These are phyloP conservation scores for Cancer borealis DNA, from an alignment of 2,888 invertebrate species.

Conservation along the genomic window DNA sequence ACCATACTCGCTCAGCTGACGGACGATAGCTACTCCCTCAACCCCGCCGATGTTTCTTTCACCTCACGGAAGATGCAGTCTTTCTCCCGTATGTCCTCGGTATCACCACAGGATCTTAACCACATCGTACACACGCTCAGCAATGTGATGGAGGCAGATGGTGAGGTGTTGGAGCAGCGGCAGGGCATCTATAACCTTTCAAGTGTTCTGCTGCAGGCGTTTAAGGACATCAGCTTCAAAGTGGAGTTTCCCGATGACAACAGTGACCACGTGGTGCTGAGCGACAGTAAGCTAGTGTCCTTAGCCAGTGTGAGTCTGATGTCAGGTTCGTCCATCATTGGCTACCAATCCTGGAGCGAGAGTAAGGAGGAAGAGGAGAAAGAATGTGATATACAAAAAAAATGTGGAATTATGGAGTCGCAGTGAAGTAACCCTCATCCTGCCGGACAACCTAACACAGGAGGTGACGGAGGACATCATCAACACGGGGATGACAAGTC, in stretches of 20 bases:
- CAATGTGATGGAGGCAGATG: conserved; percentile 82
- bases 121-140: conserved; percentile 83
- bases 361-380: background rate
- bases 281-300: conserved; percentile 42
- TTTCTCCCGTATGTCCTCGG: conserved; percentile 77
- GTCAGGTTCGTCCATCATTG: conserved; percentile 64
- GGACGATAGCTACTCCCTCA: conserved; percentile 81
- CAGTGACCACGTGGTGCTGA: background rate
- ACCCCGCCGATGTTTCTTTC: conserved; percentile 84
- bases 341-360: conserved; percentile 48
- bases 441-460: conserved; percentile 66
- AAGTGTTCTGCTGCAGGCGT: conserved; percentile 84
- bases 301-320: conserved; percentile 58
- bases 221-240: conserved; percentile 83
- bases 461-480: background rate
- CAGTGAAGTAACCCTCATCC: conserved; percentile 63
- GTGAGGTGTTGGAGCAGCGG: conserved; percentile 80
- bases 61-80: conserved; percentile 82
- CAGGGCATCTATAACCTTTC: conserved; percentile 85
- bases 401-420: background rate
- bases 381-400: conserved; percentile 25
- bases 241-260: conserved; percentile 65
- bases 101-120: conserved; percentile 78
- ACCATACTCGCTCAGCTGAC: conserved; percentile 79
- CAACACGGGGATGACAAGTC: background rate